A percentile compares a stretch with the other conserved stretches of the same genome.
phyloP scores from a whole-genome alignment of 2,888 invertebrate genomes.

The Limnephilus lunatus region DNA sequence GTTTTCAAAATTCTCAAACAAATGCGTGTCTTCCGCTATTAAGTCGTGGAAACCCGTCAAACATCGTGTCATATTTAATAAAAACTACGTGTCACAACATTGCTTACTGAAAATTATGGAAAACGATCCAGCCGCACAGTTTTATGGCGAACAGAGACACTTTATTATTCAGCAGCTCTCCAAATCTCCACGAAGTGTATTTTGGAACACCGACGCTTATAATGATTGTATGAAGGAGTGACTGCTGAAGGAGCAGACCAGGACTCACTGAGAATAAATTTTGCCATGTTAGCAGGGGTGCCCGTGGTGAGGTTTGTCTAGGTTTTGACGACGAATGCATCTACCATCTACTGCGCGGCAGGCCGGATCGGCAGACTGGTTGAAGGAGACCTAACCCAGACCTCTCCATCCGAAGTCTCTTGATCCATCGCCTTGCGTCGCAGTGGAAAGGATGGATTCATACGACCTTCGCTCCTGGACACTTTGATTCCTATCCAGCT shows the following conservation, averaged over 20 bases:
- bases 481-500: too few relatives aligned
- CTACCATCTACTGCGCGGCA: too few relatives aligned
- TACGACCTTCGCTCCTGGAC: too few relatives aligned
- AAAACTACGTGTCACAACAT: conserved; percentile 41
- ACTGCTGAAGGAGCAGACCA: neutral
- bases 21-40: conserved; percentile 26
- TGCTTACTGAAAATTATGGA: conserved; percentile 38
- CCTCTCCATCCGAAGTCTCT: too few relatives aligned
- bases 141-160: conserved; percentile 23
- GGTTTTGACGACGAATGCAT: too few relatives aligned
- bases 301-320: too few relatives aligned
- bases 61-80: conserved; percentile 36
- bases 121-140: neutral
- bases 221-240: neutral
- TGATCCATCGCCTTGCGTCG: too few relatives aligned
- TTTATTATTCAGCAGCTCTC: conserved; percentile 8
- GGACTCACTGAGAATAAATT: neutral
- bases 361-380: too few relatives aligned
- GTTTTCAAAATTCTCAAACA: neutral
- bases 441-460: too few relatives aligned
- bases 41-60: conserved; percentile 20
- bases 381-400: too few relatives aligned
- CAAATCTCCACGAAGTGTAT: conserved; percentile 21
- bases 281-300: neutral
- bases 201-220: neutral